These are phyloP conservation scores for Pachycephus smyrnensis DNA, from an alignment of 2,888 invertebrate species.

Conservation along the genomic window DNA sequence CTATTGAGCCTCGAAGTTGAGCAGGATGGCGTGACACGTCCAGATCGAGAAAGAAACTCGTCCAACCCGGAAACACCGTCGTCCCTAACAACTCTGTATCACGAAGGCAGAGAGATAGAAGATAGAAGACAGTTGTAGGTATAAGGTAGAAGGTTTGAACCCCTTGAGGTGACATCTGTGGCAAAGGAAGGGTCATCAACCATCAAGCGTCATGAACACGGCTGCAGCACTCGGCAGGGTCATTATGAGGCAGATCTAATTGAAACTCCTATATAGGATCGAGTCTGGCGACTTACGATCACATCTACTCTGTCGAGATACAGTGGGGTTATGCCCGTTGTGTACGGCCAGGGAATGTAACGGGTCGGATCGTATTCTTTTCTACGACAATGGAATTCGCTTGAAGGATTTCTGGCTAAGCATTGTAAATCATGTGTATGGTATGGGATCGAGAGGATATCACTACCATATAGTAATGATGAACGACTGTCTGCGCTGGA, in stretches of 20 bases:
- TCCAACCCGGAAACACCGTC: conserved; percentile 30
- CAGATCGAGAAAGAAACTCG: conserved; percentile 11
- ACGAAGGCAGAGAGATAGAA: conserved; percentile 45
- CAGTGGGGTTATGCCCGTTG: too few relatives aligned
- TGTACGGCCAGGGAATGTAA: too few relatives aligned
- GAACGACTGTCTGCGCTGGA: too few relatives aligned
- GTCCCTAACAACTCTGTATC: conserved; percentile 52
- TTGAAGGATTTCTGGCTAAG: too few relatives aligned
- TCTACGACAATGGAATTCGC: too few relatives aligned
- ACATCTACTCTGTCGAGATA: too few relatives aligned
- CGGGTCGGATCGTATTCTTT: too few relatives aligned
- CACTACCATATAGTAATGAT: too few relatives aligned
- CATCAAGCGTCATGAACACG: conserved; percentile 36
- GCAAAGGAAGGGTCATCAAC: conserved; percentile 48
- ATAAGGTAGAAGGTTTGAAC: conserved; percentile 39
- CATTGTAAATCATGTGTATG: too few relatives aligned
- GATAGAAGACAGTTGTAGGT: conserved; percentile 5
- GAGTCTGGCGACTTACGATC: too few relatives aligned
- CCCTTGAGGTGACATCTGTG: conserved; percentile 40
- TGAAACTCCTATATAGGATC: conserved; percentile 42
- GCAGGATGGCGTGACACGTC: conserved; percentile 30
- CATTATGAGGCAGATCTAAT: conserved; percentile 56
- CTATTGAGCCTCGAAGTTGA: background rate
- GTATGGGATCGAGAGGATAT: too few relatives aligned
- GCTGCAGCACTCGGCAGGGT: conserved; percentile 27